phyloP scores from a whole-genome alignment of 2,797 vertebrate genomes.

The Halcyon smyrnensis region DNA sequence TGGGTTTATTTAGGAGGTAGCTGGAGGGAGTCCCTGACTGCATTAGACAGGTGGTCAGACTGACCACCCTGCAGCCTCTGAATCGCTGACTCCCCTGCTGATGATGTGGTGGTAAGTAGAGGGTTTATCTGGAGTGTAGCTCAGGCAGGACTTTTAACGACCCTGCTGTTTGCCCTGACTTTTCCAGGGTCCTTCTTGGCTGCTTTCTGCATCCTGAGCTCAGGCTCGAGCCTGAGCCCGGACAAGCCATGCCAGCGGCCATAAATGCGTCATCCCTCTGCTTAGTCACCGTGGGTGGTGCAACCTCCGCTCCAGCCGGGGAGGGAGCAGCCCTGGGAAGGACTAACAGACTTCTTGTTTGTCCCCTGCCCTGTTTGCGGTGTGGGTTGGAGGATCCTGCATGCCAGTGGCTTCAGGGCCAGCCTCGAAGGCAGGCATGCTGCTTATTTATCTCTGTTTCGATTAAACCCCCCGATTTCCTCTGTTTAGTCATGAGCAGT shows the following conservation, averaged over 20 bases:
- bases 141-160: background rate
- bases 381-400: background rate
- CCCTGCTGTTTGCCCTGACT: background rate
- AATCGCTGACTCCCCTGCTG: background rate
- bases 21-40: background rate
- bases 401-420: background rate
- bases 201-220: background rate
- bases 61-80: rapidly evolving
- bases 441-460: background rate
- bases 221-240: rapidly evolving
- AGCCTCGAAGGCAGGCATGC: rapidly evolving
- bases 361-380: background rate
- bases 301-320: rapidly evolving
- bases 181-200: background rate
- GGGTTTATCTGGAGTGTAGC: background rate
- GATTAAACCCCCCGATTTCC: background rate
- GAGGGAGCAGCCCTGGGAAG: background rate
- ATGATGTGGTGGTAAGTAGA: background rate
- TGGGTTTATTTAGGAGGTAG: background rate
- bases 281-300: background rate
- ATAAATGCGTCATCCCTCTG: background rate
- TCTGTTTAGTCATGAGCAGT: background rate
- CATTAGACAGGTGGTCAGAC: background rate
- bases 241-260: background rate
- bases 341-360: background rate